Evolutionary conservation across 2,797 vertebrate genomes (phyloP).

Genomic region (Myripristis murdjan): DNA sequence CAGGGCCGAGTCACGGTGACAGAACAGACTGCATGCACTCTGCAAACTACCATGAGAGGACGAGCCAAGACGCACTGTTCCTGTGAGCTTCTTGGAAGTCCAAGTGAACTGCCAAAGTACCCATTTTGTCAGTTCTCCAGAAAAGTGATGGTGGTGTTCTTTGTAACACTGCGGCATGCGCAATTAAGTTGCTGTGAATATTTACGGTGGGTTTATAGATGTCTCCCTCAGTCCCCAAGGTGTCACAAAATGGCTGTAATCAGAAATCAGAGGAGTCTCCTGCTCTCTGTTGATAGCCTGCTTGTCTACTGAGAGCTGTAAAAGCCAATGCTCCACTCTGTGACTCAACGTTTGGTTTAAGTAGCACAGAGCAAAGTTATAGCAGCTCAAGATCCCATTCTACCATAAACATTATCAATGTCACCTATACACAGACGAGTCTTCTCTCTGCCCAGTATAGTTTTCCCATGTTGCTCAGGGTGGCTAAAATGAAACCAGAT

Average conservation of each 20-base stretch:
- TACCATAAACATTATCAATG: conserved; percentile 18
- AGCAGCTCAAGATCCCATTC: conserved; percentile 16
- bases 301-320: conserved; percentile 78
- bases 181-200: conserved; percentile 88
- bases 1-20: conserved; percentile 29
- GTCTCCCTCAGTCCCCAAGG: conserved; percentile 81
- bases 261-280: conserved; percentile 80
- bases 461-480: conserved; percentile 24
- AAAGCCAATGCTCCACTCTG: conserved; percentile 67
- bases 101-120: conserved; percentile 53
- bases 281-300: conserved; percentile 73
- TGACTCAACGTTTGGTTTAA: conserved; percentile 57
- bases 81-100: conserved; percentile 68
- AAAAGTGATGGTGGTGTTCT: conserved; percentile 74
- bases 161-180: conserved; percentile 82
- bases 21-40: conserved; percentile 11
- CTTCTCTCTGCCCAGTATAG: neutral
- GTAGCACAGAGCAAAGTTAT: conserved; percentile 37
- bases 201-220: conserved; percentile 86
- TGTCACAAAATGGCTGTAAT: conserved; percentile 88
- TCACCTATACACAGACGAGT: conserved; percentile 10
- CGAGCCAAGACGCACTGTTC: conserved; percentile 44
- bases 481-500: conserved; percentile 33
- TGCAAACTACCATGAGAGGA: conserved; percentile 26
- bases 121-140: conserved; percentile 66